Base-by-base conservation (phyloP, 2,113 vertebrate genomes). In the Castor canadensis region DNA sequence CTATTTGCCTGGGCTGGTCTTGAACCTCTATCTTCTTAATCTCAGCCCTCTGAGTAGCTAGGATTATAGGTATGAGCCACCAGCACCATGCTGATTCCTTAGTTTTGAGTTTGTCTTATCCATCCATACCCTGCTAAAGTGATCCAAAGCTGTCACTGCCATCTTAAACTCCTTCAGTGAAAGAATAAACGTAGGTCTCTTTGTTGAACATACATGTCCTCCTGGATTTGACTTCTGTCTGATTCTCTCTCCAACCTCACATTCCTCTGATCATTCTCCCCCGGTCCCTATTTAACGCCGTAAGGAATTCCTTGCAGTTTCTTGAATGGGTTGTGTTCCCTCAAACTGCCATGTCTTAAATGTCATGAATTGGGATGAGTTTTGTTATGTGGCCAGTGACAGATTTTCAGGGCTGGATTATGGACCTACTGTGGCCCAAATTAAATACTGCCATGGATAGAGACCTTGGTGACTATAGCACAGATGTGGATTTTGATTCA, bases 401-500 rank as follows among this genome's bases (percentile, higher is more conserved):
- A 91, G 95, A 91, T 96, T 69, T 77, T 67, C 20, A 95, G 35
- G 40, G 43, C 26, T 66, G 43, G 30, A 80, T 54, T 84, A 24
- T 22, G 30, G 73, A 58, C 35, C 38, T 47, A 47, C 12, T 35
- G 9, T 47, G 71, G 43, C 26, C 35, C 58, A 45, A 93, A 49
- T 32, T n/a, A 49, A 92, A 69, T 62, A 43, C 54, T 90, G 0
- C 32, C 54, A 10, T 84, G 71, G 40, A 45, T n/a, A 67, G 88
- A 90, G 62, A 96, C 75, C 13, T 11, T 69, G 26, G 43, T 66
- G 69, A 89, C 56, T 95, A 4, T 93, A 58, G 54, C 24, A 82
- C 80, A 11, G 85, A 54, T 90, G 13, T 91, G 56, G 35, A 86
- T 89, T 95, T 91, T 93, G 82, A 79, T 56, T 96, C 79, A 66